These are phyloP conservation scores for Strongylocentrotus purpuratus DNA, from an alignment of 35 echinoderm and acorn worm genomes.

Conservation along the genomic window DNA sequence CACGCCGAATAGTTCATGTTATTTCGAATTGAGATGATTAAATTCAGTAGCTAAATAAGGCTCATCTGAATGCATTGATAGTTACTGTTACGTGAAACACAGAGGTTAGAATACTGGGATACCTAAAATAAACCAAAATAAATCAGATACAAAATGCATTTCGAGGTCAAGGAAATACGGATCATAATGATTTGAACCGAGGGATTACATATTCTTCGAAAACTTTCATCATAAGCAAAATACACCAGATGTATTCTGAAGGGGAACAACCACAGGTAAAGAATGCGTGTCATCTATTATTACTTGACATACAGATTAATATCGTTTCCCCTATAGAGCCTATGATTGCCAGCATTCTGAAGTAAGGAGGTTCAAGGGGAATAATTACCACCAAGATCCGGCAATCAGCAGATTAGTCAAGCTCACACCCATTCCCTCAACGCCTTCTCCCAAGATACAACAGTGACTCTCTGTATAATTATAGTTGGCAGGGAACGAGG, in stretches of 20 bases:
- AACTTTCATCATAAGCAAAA: no score
- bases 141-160: no score
- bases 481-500: not conserved
- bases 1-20: no score
- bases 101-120: no score
- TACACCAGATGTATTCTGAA: not conserved
- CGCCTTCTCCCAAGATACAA: not conserved
- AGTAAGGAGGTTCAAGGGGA: not conserved
- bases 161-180: no score
- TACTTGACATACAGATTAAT: not conserved
- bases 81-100: no score
- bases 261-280: not conserved
- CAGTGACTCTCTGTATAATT: not conserved
- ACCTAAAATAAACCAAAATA: no score
- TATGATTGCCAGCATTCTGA: not conserved
- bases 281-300: not conserved
- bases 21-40: no score
- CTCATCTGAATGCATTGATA: no score
- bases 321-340: not conserved
- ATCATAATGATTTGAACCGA: no score
- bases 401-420: conserved; percentile 3
- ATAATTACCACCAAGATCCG: not conserved
- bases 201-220: no score
- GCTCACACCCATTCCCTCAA: conserved; percentile 15
- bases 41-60: no score